A percentile compares a stretch with the other conserved stretches of the same genome.
These are phyloP conservation scores for Xiphydria camelus DNA, from an alignment of 2,888 invertebrate genomes.

Conservation along the genomic window DNA sequence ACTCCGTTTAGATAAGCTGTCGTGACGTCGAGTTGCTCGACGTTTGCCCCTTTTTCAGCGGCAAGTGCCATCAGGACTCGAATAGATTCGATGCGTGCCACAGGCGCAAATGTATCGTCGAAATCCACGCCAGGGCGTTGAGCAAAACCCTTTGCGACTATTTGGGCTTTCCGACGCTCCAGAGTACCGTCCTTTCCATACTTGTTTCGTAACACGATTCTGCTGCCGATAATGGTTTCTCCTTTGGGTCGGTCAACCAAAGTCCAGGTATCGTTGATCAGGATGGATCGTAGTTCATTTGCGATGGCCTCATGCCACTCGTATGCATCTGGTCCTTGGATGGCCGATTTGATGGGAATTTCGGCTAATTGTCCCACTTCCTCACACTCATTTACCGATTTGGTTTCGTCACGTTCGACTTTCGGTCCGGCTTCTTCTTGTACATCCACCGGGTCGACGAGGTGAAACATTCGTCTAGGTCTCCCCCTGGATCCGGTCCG, in stretches of 20 bases:
- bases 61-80: conserved; percentile 27
- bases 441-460: background rate
- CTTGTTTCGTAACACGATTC: conserved; percentile 24
- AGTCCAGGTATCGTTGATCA: conserved; percentile 30
- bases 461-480: conserved; percentile 15
- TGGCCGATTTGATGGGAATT: conserved; percentile 11
- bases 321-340: conserved; percentile 12
- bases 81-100: conserved; percentile 23
- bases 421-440: background rate
- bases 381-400: conserved; percentile 6
- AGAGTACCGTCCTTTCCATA: conserved; percentile 18
- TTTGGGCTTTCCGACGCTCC: conserved; percentile 24
- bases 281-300: conserved; percentile 20
- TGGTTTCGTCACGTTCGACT: background rate
- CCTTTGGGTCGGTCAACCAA: conserved; percentile 21
- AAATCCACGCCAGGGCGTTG: conserved; percentile 28
- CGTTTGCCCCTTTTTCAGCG: conserved; percentile 19
- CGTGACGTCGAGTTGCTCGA: conserved; percentile 30
- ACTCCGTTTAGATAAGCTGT: conserved; percentile 31
- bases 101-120: conserved; percentile 26
- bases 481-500: conserved; percentile 18
- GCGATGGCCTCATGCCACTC: conserved; percentile 26
- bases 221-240: conserved; percentile 14
- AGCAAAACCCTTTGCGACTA: conserved; percentile 25
- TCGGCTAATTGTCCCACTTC: conserved; percentile 15